Evolutionary conservation across 2,797 vertebrate genomes (phyloP).

Genomic region (Thalassophryne amazonica): DNA sequence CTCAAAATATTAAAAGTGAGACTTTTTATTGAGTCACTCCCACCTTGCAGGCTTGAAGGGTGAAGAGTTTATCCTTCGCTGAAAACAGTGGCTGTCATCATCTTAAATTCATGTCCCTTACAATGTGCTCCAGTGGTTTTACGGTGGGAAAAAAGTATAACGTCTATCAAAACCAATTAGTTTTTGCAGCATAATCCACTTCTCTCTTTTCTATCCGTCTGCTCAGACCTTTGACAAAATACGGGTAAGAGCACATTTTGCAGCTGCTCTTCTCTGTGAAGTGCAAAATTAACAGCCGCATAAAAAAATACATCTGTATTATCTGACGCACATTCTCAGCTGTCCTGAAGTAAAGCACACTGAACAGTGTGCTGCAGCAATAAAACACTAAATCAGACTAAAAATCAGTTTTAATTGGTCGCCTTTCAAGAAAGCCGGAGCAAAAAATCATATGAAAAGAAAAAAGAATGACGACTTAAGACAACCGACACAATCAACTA

Average conservation of each 20-base stretch:
- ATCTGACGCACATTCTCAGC: neutral
- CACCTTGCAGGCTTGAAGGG: neutral
- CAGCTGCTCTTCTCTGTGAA: neutral
- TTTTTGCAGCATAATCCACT: too few relatives aligned
- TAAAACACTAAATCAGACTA: too few relatives aligned
- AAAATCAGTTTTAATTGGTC: neutral
- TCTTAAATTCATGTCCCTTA: neutral
- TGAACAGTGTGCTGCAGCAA: neutral
- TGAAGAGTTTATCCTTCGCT: neutral
- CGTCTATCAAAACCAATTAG: too few relatives aligned
- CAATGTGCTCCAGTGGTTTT: too few relatives aligned
- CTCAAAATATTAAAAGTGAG: neutral
- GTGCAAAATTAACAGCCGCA: too few relatives aligned
- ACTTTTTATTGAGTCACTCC: neutral
- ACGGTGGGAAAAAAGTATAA: too few relatives aligned
- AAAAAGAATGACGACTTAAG: neutral
- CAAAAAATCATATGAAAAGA: neutral
- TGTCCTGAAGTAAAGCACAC: neutral
- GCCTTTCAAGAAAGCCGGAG: neutral
- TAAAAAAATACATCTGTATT: neutral
- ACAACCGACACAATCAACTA: too few relatives aligned
- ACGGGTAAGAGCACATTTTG: neutral
- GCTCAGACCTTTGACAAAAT: neutral
- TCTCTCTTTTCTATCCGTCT: neutral
- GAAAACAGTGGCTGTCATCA: neutral